phyloP scores from a whole-genome alignment of 2,113 vertebrate species.

The Cephalopholis sonnerati region DNA sequence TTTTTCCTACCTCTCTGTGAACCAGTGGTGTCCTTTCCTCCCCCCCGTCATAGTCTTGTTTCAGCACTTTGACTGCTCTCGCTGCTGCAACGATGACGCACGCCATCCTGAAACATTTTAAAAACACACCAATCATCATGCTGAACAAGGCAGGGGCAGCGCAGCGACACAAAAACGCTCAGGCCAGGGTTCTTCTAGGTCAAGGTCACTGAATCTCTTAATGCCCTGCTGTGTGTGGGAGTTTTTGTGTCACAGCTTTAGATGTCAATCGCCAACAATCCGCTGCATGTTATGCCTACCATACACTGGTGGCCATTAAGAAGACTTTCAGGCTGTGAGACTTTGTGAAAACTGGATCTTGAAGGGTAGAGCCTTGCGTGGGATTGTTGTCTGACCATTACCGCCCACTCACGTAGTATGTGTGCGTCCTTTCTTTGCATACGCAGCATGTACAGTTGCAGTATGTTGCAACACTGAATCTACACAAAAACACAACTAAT shows the following conservation, averaged over 20 bases:
- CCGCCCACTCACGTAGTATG: too few relatives aligned
- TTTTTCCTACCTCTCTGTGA: slow-evolving; percentile 43
- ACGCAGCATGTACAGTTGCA: too few relatives aligned
- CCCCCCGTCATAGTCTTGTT: slow-evolving; percentile 17
- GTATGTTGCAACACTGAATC: too few relatives aligned
- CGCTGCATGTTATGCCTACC: too few relatives aligned
- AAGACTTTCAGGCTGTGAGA: too few relatives aligned
- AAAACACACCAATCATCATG: slow-evolving; percentile 34
- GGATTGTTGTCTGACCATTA: too few relatives aligned
- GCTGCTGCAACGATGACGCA: background rate
- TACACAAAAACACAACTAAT: too few relatives aligned
- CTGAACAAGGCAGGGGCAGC: background rate
- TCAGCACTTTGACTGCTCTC: slow-evolving; percentile 52
- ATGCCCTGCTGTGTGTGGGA: background rate
- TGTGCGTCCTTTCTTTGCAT: too few relatives aligned
- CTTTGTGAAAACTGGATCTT: too few relatives aligned
- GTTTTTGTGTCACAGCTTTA: slow-evolving; percentile 3
- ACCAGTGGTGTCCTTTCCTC: slow-evolving; percentile 37
- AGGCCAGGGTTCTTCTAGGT: slow-evolving; percentile 5
- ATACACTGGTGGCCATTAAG: too few relatives aligned
- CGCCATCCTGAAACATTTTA: slow-evolving; percentile 41
- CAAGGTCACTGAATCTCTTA: slow-evolving; percentile 30
- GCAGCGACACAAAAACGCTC: background rate
- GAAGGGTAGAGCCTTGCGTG: too few relatives aligned
- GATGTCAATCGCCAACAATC: slow-evolving; percentile 6